Base-by-base conservation (phyloP, 2,113 vertebrate species). In the Prunella himalayana region DNA sequence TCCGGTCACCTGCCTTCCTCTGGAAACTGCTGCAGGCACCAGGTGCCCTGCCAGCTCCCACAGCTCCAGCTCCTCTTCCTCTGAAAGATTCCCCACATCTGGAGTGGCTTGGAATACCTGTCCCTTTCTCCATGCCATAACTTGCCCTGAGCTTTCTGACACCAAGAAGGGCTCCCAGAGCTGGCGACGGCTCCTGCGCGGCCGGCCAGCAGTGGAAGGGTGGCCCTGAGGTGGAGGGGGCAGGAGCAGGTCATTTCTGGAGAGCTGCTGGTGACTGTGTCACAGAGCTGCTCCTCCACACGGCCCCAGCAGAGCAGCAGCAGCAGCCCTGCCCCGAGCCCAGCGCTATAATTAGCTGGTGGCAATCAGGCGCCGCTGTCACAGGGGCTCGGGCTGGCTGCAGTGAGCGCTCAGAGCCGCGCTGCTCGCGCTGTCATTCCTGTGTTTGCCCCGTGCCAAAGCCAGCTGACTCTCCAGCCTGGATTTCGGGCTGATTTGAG, bases 261-360 rank as follows among this genome's bases (percentile, higher is more conserved):
- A 97, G 82, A 45, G 86, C 84, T 88, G 63, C 72, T 98, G 94
- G 82, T 91, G 95, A 94, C 90, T 93, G 94, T 96, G 87, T 94
- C 73, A 14, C 10, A 11, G 75, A 95, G 80, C 87, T 92, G 92
- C 73, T 93, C 95, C 79, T 94, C 97, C 94, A 87, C 92, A 76
- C 68, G 28, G 15, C 50, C 77, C 65, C 16, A 39, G 70, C 33
- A 15, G 82, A 37, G 18, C 15, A 35, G 72, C 30, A 13, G 78
- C 22, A 4, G 69, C 59, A 4, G 71, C 68, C 70, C 68, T 23
- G 27, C 69, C n/a, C 65, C 24, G 56, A 96, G 92, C 77, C 61
- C 17, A 0, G 42, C 11, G 51, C 94, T 96, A 97, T 97, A 97
- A 97, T 97, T 98, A 98, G 96, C 80, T 59, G 72, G 88, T 92